These are phyloP conservation scores for Dugesia japonica DNA, from an alignment of 2,888 invertebrate genomes.

Conservation along the genomic window DNA sequence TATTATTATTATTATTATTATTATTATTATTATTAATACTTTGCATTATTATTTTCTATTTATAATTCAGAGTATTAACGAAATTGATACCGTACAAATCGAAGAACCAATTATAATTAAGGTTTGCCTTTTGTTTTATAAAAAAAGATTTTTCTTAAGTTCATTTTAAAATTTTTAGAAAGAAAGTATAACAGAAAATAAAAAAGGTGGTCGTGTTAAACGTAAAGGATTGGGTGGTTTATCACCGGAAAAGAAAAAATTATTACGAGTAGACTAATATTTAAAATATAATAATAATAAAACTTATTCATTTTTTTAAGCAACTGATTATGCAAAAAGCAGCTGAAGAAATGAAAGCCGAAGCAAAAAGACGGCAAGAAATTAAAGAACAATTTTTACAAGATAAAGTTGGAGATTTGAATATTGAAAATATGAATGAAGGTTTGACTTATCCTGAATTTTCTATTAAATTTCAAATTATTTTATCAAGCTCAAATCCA, in stretches of 20 bases:
- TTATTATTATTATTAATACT: too few species aligned
- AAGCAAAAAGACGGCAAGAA: constrained; percentile 93
- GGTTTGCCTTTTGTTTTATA: neutral
- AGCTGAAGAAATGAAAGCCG: constrained; percentile 96
- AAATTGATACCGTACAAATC: too few species aligned
- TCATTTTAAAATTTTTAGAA: neutral
- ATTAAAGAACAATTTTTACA: constrained; percentile 53
- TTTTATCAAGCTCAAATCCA: constrained; percentile 69
- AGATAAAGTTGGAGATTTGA: constrained; percentile 41
- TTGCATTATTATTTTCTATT: too few species aligned
- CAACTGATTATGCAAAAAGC: constrained; percentile 98
- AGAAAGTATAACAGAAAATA: neutral
- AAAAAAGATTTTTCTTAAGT: neutral
- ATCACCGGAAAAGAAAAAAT: constrained; percentile 99
- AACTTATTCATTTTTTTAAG: constrained; percentile 50
- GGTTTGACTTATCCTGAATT: too few species aligned
- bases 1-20: too few species aligned
- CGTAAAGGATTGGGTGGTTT: constrained; percentile 75
- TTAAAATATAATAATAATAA: neutral
- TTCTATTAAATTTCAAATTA: too few species aligned
- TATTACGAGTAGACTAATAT: constrained; percentile 54
- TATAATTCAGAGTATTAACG: too few species aligned
- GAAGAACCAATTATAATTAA: too few species aligned
- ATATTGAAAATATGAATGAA: constrained; percentile 41
- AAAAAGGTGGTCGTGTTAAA: constrained; percentile 52